These are phyloP conservation scores for Eulemur albifrons DNA, from an alignment of 2,797 vertebrate species.

Conservation along the genomic window DNA sequence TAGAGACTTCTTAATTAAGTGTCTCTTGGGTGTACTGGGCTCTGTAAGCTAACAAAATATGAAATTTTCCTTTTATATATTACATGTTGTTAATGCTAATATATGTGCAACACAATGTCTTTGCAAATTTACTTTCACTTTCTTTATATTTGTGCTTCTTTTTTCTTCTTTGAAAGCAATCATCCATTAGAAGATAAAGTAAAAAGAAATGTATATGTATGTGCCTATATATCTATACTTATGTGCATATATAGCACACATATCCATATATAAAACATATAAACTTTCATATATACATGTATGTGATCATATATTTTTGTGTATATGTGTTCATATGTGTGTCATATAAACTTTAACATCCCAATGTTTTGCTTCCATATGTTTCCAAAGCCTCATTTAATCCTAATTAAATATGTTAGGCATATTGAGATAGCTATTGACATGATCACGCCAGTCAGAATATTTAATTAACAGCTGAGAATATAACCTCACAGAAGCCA, in stretches of 20 bases:
- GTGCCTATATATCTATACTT: not conserved
- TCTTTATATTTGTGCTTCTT: constrained; percentile 33
- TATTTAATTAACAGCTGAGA: not conserved
- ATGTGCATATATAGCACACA: not conserved
- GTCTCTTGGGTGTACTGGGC: constrained; percentile 28
- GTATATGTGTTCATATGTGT: not conserved
- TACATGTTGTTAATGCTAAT: constrained; percentile 26
- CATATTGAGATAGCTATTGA: not conserved
- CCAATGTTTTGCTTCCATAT: not conserved
- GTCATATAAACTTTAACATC: not conserved
- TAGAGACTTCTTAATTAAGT: constrained; percentile 56
- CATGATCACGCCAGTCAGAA: not conserved
- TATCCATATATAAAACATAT: not conserved
- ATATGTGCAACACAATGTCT: not conserved
- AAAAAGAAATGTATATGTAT: not conserved
- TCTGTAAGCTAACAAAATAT: constrained; percentile 39
- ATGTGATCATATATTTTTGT: not conserved
- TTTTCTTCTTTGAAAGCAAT: constrained; percentile 22
- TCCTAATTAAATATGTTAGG: not conserved
- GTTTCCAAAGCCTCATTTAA: not conserved
- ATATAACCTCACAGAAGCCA: not conserved
- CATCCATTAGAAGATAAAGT: not conserved
- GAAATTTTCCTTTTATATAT: not conserved
- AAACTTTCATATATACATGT: not conserved
- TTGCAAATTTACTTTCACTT: constrained; percentile 37